These are phyloP conservation scores for Steatocranus sp. DNA, from an alignment of 2,797 vertebrate species.

Conservation along the genomic window DNA sequence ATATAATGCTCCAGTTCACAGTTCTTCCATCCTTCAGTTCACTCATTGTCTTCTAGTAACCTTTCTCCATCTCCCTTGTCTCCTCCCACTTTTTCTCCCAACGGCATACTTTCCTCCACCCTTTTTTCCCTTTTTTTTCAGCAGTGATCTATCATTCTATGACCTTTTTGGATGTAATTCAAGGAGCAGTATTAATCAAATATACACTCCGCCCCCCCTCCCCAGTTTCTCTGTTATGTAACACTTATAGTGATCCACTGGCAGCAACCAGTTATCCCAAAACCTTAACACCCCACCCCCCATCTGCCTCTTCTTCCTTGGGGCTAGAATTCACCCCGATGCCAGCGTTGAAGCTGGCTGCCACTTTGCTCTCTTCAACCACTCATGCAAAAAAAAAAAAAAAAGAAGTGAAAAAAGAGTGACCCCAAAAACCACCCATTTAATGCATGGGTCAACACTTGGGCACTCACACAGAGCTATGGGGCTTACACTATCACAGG, in stretches of 20 bases:
- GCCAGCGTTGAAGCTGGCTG: neutral
- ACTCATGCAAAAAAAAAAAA: neutral
- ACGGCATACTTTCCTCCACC: neutral
- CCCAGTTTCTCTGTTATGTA: slow-evolving; percentile 35
- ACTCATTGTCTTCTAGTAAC: neutral
- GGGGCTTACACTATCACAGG: slow-evolving; percentile 1
- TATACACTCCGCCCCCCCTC: neutral
- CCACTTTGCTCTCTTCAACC: neutral
- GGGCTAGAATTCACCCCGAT: slow-evolving; percentile 9
- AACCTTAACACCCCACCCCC: neutral
- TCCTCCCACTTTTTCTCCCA: neutral
- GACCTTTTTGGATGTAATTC: slow-evolving; percentile 21
- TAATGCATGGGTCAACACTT: slow-evolving; percentile 8
- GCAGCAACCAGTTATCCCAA: slow-evolving; percentile 35
- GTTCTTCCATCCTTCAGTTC: neutral
- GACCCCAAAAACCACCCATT: neutral
- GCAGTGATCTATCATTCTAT: neutral
- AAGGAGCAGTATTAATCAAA: slow-evolving; percentile 31
- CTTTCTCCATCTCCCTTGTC: neutral
- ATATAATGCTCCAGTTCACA: neutral
- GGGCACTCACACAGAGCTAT: neutral
- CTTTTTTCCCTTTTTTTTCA: neutral
- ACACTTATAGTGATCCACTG: slow-evolving; percentile 42
- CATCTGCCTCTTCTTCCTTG: slow-evolving; percentile 6
- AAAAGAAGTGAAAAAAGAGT: neutral